phyloP scores from a whole-genome alignment of 2,797 vertebrate species.

The Gadopsis marmoratus region DNA sequence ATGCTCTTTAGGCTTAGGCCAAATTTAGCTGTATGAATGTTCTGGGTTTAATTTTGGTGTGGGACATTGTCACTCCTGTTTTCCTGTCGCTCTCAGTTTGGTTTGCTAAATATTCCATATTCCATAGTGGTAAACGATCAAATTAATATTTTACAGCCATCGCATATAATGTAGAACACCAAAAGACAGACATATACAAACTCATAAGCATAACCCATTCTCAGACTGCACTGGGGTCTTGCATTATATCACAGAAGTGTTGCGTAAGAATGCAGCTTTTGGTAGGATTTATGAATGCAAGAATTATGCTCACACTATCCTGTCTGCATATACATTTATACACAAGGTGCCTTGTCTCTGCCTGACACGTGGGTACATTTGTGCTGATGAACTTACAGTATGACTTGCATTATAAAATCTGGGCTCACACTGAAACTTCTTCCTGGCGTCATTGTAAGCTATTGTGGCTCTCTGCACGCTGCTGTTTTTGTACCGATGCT shows the following conservation, averaged over 20 bases:
- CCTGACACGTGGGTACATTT: conserved; percentile 43
- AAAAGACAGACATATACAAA: conserved; percentile 1
- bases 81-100: conserved; percentile 19
- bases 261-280: conserved; percentile 22
- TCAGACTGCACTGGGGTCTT: conserved; percentile 15
- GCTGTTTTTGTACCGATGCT: conserved; percentile 6
- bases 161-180: conserved; percentile 8
- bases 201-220: not conserved
- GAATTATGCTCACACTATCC: conserved; percentile 38
- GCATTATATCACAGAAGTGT: conserved; percentile 24
- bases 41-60: conserved; percentile 40
- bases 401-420: conserved; percentile 31
- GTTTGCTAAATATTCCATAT: not conserved
- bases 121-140: not conserved
- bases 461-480: not conserved
- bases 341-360: conserved; percentile 37
- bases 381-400: conserved; percentile 36
- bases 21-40: conserved; percentile 33
- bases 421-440: conserved; percentile 17
- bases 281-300: conserved; percentile 38
- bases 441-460: conserved; percentile 1
- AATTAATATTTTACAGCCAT: conserved; percentile 4
- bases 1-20: conserved; percentile 23
- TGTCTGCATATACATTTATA: conserved; percentile 40
- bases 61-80: conserved; percentile 19